Evolutionary conservation across 2,113 vertebrate genomes (phyloP).

Genomic region (Phaetusa simplex): DNA sequence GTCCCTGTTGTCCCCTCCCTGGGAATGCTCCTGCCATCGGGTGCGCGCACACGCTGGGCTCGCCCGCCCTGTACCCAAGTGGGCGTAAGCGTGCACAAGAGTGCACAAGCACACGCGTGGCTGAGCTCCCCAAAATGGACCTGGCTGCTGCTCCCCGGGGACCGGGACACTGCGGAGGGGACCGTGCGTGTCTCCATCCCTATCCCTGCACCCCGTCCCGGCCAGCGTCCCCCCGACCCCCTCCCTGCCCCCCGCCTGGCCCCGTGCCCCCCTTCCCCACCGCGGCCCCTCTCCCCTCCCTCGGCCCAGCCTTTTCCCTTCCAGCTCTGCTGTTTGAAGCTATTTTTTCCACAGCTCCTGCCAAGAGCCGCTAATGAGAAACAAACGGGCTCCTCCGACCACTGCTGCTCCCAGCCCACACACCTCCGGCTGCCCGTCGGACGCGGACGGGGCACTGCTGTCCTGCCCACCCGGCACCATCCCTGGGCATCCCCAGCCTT

Average conservation of each 20-base stretch:
- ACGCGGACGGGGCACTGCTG: background rate
- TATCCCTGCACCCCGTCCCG: background rate
- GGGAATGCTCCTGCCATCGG: background rate
- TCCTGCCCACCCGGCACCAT: background rate
- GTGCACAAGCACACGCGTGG: rapidly evolving
- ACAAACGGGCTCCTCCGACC: conserved; percentile 48
- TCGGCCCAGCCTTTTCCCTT: conserved; percentile 9
- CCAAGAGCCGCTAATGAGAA: conserved; percentile 75
- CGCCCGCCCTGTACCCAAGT: background rate
- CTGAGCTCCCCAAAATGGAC: rapidly evolving
- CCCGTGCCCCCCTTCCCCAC: background rate
- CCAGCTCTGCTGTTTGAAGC: conserved; percentile 49
- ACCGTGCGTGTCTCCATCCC: background rate
- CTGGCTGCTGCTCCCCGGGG: background rate
- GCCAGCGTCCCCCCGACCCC: background rate
- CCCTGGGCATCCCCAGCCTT: background rate
- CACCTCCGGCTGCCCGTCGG: background rate
- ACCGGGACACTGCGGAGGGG: background rate
- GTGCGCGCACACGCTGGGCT: background rate
- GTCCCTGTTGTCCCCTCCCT: background rate
- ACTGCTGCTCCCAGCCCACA: background rate
- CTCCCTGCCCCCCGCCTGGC: background rate
- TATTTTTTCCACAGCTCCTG: conserved; percentile 74
- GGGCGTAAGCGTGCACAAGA: background rate
- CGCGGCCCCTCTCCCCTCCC: conserved; percentile 18